phyloP scores from a whole-genome alignment of 2,113 vertebrate genomes.

The Pteropus alecto region DNA sequence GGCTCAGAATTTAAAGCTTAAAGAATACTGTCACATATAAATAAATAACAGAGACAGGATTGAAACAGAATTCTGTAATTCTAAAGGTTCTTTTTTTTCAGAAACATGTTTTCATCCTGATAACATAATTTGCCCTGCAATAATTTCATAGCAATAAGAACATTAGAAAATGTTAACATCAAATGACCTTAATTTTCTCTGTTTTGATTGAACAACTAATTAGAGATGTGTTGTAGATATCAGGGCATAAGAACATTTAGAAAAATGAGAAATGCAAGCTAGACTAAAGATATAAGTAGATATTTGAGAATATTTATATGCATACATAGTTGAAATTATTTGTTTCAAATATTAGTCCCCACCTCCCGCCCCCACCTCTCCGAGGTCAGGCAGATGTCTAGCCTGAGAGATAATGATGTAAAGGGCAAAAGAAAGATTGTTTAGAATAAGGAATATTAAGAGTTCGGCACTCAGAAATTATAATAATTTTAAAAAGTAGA shows the following conservation, averaged over 20 bases:
- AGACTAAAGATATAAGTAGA: background rate
- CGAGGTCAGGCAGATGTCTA: background rate
- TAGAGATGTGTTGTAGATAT: background rate
- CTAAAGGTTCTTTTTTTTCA: background rate
- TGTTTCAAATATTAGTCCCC: background rate
- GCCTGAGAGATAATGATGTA: background rate
- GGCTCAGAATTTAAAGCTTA: background rate
- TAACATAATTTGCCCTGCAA: background rate
- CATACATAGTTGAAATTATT: background rate
- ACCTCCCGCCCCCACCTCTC: too few relatives aligned
- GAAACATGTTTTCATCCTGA: background rate
- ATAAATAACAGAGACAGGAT: background rate
- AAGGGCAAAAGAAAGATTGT: background rate
- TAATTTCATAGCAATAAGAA: background rate
- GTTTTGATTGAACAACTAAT: background rate
- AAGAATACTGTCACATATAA: background rate
- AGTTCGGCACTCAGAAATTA: background rate
- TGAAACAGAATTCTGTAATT: background rate
- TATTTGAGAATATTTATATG: background rate
- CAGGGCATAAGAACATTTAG: background rate
- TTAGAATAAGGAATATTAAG: background rate
- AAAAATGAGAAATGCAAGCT: background rate
- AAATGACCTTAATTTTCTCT: background rate
- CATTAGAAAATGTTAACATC: background rate
- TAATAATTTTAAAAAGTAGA: background rate